These are phyloP conservation scores for Saturnia pavonia DNA, from an alignment of 2,888 invertebrate genomes.

Conservation along the genomic window DNA sequence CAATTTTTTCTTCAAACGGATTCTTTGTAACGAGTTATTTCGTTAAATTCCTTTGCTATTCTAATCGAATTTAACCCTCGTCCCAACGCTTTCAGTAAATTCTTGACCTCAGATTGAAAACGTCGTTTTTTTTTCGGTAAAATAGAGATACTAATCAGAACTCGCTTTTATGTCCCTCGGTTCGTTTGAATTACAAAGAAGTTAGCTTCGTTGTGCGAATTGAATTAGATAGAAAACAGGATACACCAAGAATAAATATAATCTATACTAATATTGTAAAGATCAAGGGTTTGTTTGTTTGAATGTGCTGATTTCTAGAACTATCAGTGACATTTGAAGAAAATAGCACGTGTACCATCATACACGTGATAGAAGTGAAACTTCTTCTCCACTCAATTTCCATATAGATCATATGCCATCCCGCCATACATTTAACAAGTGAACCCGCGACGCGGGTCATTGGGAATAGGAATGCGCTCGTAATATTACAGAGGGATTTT, in stretches of 20 bases:
- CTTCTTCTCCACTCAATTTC: no score
- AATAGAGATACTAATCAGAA: not conserved
- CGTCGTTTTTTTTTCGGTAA: not conserved
- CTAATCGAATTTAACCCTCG: not conserved
- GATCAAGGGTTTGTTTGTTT: no score
- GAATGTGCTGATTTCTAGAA: no score
- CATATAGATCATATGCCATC: no score
- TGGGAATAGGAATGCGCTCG: no score
- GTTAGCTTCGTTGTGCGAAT: not conserved
- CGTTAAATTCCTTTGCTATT: not conserved
- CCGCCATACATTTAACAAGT: no score
- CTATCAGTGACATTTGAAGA: no score
- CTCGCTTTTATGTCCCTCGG: not conserved
- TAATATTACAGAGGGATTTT: no score
- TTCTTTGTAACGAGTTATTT: conserved; percentile 11
- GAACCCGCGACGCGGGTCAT: no score
- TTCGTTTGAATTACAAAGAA: not conserved
- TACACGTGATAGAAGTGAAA: no score
- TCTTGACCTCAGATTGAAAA: not conserved
- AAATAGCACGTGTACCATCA: no score
- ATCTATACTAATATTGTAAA: not conserved
- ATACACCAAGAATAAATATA: not conserved
- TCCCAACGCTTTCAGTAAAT: not conserved
- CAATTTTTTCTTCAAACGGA: conserved; percentile 3
- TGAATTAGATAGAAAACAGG: not conserved